Evolutionary conservation across 2,888 invertebrate species (phyloP).

Genomic region (Argyresthia goedartella): DNA sequence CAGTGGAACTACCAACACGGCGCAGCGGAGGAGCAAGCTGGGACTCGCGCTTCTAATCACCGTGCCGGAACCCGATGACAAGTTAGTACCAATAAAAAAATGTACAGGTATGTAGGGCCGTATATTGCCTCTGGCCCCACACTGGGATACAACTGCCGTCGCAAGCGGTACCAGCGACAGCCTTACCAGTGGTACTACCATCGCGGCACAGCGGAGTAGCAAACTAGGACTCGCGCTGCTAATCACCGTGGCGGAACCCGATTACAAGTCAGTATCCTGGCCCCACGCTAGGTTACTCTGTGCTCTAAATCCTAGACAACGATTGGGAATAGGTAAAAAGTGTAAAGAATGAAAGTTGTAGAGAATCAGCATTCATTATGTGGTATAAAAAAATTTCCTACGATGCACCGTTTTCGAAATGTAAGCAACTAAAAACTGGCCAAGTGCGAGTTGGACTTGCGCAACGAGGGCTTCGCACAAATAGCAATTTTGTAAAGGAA

Average conservation of each 20-base stretch:
- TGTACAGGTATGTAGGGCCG: neutral
- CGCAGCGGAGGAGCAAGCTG: constrained; percentile 40
- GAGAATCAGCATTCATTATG: too few species aligned
- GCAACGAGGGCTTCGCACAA: too few species aligned
- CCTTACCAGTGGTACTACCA: constrained; percentile 32
- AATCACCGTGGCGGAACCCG: constrained; percentile 46
- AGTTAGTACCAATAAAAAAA: constrained; percentile 31
- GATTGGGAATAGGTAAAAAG: too few species aligned
- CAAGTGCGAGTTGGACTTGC: too few species aligned
- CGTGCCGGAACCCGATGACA: constrained; percentile 43
- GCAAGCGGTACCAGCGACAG: constrained; percentile 51
- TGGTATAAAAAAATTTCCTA: too few species aligned
- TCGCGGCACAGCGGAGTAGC: constrained; percentile 29
- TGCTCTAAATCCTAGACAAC: too few species aligned
- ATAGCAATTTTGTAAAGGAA: too few species aligned
- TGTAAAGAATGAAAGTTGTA: too few species aligned
- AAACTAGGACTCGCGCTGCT: constrained; percentile 53
- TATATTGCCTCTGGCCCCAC: neutral
- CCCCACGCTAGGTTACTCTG: too few species aligned
- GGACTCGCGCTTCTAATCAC: constrained; percentile 54
- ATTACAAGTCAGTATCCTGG: constrained; percentile 50
- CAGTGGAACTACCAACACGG: constrained; percentile 28
- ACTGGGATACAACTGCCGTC: too few species aligned
- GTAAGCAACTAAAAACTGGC: too few species aligned
- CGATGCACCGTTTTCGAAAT: too few species aligned